These are phyloP conservation scores for Whitmania pigra DNA, from an alignment of 1,140 invertebrate species.

Conservation along the genomic window DNA sequence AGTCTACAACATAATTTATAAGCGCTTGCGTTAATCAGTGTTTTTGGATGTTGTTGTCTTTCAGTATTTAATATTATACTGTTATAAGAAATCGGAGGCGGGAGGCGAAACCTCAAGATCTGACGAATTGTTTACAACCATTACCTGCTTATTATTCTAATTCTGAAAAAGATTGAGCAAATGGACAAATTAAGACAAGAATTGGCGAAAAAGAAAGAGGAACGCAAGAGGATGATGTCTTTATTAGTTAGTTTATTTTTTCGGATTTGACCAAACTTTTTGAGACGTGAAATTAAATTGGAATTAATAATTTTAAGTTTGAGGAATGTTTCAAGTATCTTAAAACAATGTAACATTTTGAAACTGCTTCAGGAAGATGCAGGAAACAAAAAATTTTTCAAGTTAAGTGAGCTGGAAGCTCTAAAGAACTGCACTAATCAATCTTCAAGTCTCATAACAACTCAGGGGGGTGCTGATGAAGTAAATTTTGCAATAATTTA, in stretches of 20 bases:
- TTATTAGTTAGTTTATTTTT: not conserved
- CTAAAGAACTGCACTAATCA: too few relatives aligned
- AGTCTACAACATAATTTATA: too few relatives aligned
- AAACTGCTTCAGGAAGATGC: not conserved
- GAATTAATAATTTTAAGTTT: not conserved
- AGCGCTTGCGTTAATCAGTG: too few relatives aligned
- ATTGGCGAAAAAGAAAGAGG: conserved; percentile 7
- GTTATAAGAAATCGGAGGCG: too few relatives aligned
- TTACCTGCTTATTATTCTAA: not conserved
- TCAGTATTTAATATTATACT: too few relatives aligned
- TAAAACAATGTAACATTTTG: not conserved
- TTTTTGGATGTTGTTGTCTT: too few relatives aligned
- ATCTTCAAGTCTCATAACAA: too few relatives aligned
- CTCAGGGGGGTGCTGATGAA: too few relatives aligned
- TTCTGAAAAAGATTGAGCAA: not conserved
- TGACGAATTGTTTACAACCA: not conserved
- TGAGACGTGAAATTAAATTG: not conserved
- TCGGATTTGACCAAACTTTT: not conserved
- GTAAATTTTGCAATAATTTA: too few relatives aligned
- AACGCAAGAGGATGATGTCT: not conserved
- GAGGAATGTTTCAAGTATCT: not conserved
- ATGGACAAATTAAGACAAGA: not conserved
- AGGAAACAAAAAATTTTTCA: conserved; percentile 7
- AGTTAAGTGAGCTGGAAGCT: not conserved
- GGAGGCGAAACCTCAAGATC: too few relatives aligned